A percentile compares a stretch with the other conserved stretches of the same genome.
Conservation (phyloP, 2,113 vertebrate species). For the Gnathonemus longibarbis region DNA sequence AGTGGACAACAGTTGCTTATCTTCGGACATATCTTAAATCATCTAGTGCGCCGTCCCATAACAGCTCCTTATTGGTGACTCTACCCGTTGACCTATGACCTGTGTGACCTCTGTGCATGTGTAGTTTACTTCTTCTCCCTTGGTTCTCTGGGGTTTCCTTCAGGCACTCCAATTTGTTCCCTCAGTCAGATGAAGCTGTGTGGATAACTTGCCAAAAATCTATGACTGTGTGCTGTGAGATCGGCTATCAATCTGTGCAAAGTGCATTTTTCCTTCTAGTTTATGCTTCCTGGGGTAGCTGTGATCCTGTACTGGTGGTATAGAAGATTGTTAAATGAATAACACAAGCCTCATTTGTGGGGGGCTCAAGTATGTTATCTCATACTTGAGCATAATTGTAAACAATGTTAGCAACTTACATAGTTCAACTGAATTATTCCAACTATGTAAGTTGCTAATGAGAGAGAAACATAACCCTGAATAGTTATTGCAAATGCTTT, state of each 20-base stretch:
- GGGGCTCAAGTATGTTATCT: neutral
- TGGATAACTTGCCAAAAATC: neutral
- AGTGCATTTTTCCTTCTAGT: neutral
- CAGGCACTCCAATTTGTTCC: neutral
- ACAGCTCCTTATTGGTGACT: neutral
- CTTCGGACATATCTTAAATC: neutral
- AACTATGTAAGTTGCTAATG: neutral
- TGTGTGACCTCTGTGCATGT: neutral
- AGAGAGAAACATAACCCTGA: neutral
- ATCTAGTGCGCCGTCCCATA: neutral
- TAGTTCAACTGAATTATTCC: neutral
- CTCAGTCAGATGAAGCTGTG: neutral
- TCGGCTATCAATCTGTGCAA: neutral
- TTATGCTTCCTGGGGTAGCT: neutral
- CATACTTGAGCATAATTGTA: neutral
- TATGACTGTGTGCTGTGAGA: neutral
- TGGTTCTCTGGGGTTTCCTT: neutral
- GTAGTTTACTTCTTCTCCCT: neutral
- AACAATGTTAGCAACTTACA: neutral
- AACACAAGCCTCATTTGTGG: neutral
- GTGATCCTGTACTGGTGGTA: neutral
- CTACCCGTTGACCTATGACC: neutral
- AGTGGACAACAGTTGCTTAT: neutral
- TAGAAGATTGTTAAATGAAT: neutral
- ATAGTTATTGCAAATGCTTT: neutral